Evolutionary conservation across 2,113 vertebrate species (phyloP).

Genomic region (Aspiorhynchus laticeps): DNA sequence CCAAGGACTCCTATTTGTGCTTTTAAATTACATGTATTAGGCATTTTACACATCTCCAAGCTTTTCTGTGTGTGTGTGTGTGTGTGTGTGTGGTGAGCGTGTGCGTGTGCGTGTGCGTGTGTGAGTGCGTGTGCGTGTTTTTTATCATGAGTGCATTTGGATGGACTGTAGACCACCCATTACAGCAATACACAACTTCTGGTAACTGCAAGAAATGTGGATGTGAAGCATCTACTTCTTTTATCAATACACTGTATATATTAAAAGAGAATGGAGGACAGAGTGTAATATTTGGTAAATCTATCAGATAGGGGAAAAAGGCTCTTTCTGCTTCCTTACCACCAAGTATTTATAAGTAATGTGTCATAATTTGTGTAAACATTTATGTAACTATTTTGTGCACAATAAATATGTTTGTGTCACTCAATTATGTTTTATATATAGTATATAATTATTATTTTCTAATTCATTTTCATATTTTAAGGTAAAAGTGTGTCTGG

Average conservation of each 20-base stretch:
- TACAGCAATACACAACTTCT: background rate
- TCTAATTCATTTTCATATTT: too few species aligned
- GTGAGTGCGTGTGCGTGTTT: background rate
- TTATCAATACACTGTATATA: slow-evolving; percentile 38
- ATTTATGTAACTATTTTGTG: background rate
- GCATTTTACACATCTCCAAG: slow-evolving; percentile 53
- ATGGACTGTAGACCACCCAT: slow-evolving; percentile 22
- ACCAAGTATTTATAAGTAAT: slow-evolving; percentile 42
- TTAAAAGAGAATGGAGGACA: background rate
- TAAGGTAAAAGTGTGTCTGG: too few species aligned
- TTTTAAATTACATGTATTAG: slow-evolving; percentile 56
- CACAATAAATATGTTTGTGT: background rate
- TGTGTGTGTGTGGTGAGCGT: background rate
- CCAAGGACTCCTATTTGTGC: slow-evolving; percentile 50
- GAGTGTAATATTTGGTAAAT: slow-evolving; percentile 24
- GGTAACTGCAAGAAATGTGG: slow-evolving; percentile 35
- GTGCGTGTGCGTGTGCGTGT: too few species aligned
- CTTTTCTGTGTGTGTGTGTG: slow-evolving; percentile 38
- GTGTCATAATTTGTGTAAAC: background rate
- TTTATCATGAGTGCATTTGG: slow-evolving; percentile 41
- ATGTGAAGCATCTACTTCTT: slow-evolving; percentile 8
- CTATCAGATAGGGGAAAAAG: slow-evolving; percentile 12
- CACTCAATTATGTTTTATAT: too few species aligned
- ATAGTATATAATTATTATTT: too few species aligned
- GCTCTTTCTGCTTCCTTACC: slow-evolving; percentile 36